Evolutionary conservation across 2,113 vertebrate species (phyloP).

Genomic region (Takifugu flavidus): DNA sequence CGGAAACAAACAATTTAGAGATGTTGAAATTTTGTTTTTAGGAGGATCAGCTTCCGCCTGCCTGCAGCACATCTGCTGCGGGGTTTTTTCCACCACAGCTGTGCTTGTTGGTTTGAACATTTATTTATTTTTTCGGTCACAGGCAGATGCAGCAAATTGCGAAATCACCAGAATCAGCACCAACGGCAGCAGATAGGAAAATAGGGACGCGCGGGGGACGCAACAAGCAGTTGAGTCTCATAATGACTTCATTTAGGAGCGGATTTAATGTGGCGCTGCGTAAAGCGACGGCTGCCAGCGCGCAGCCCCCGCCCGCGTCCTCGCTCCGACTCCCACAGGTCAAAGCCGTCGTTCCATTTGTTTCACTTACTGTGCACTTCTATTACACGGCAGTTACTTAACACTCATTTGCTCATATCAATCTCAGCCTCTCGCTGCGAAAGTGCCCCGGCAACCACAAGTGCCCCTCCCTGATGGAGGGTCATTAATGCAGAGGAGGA

Average conservation of each 20-base stretch:
- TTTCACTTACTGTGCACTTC: constrained; percentile 46
- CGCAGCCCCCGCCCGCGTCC: constrained; percentile 60
- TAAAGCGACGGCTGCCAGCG: constrained; percentile 54
- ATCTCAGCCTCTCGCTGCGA: constrained; percentile 22
- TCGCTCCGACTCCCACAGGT: constrained; percentile 56
- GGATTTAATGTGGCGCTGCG: constrained; percentile 34
- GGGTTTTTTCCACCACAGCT: no score
- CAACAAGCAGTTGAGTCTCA: constrained; percentile 7
- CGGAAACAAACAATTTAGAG: no score
- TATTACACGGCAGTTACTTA: constrained; percentile 48
- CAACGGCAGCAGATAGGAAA: background rate
- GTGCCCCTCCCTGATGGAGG: constrained; percentile 62
- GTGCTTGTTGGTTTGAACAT: no score
- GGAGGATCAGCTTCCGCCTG: no score
- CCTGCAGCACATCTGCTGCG: no score
- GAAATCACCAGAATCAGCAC: constrained; percentile 1
- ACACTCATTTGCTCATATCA: constrained; percentile 47
- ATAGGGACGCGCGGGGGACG: background rate
- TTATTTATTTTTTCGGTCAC: background rate
- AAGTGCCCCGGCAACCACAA: constrained; percentile 28
- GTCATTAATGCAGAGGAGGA: constrained; percentile 25
- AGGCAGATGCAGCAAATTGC: constrained; percentile 6
- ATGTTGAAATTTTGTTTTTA: no score
- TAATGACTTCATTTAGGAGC: constrained; percentile 30
- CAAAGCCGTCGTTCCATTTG: constrained; percentile 53